Evolutionary conservation across 2,888 invertebrate species (phyloP), one percentile per base, ranked within the genome.

Genomic region (Pomacea canaliculata): DNA sequence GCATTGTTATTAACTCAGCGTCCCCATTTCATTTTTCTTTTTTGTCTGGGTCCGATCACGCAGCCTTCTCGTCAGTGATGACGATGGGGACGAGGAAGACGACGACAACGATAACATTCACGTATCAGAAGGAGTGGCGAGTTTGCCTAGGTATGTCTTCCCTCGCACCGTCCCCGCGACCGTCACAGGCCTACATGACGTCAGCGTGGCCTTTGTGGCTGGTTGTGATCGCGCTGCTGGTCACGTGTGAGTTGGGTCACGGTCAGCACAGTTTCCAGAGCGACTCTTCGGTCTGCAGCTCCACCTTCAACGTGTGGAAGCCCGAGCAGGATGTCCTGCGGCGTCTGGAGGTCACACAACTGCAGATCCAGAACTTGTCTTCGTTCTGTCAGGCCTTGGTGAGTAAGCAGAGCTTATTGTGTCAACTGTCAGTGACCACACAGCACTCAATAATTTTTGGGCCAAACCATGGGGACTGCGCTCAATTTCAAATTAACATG

Each of bases 301-400:
- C 85, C 71, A 84, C 82, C 13, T 88, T 88, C 73, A 83, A 88
- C 67, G 87, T 89, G 12, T 89, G 90, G 90, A 83, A 86, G n/a
- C 89, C 90, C 10, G 86, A 86, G 51, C 81, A 85, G 60, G 85
- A 90, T 72, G 84, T 88, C 18, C 66, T 86, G 19, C 76, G 80
- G 48, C 81, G 83, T 67, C 77, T 89, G 74, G 80, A 82, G 46
- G 78, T 82, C 27, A 72, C 89, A 70, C 86, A 87, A 60, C 70
- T 82, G 4, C 79, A 82, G 37, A 83, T 82, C 72, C 78, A 80
- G 18, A 85, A 87, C 73, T 76, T 88, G 51, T 82, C 85, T 10
- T 80, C 77, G 19, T 74, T 74, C 69, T 74, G 84, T 83, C 75
- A 74, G 69, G 74, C 74, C 4, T 59, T 68, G 74, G 74, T 74